Evolutionary conservation across 2,888 invertebrate genomes (phyloP).

Genomic region (Acronicta psi): DNA sequence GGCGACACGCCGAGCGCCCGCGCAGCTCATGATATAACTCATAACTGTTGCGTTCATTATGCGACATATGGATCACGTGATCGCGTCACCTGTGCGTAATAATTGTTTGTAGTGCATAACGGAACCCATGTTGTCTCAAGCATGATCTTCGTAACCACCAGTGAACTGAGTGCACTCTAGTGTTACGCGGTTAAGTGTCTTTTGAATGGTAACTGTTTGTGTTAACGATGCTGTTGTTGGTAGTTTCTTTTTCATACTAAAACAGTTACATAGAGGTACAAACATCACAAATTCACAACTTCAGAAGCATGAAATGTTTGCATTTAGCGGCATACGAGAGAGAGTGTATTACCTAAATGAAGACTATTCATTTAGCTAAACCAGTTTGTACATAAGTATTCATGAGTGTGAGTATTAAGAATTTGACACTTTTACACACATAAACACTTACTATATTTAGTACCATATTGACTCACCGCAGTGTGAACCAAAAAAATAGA

Average conservation of each 20-base stretch:
- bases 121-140: slow-evolving; percentile 54
- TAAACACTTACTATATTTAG: slow-evolving; percentile 22
- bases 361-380: slow-evolving; percentile 11
- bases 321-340: too few relatives aligned
- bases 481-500: slow-evolving; percentile 15
- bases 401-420: slow-evolving; percentile 7
- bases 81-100: slow-evolving; percentile 65
- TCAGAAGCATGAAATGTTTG: too few relatives aligned
- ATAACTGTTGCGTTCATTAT: slow-evolving; percentile 83
- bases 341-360: too few relatives aligned
- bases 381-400: background rate
- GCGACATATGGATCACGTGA: slow-evolving; percentile 80
- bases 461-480: slow-evolving; percentile 33
- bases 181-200: slow-evolving; percentile 45
- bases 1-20: slow-evolving; percentile 65
- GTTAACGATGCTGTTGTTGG: slow-evolving; percentile 11
- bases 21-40: slow-evolving; percentile 76
- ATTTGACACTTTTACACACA: slow-evolving; percentile 20
- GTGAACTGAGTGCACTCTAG: slow-evolving; percentile 26
- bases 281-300: too few relatives aligned
- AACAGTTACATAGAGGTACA: too few relatives aligned
- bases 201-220: slow-evolving; percentile 37
- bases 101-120: slow-evolving; percentile 63
- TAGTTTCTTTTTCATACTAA: slow-evolving; percentile 19
- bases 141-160: slow-evolving; percentile 48